phyloP scores from a whole-genome alignment of 2,888 invertebrate species.

The Apamea epomidion region DNA sequence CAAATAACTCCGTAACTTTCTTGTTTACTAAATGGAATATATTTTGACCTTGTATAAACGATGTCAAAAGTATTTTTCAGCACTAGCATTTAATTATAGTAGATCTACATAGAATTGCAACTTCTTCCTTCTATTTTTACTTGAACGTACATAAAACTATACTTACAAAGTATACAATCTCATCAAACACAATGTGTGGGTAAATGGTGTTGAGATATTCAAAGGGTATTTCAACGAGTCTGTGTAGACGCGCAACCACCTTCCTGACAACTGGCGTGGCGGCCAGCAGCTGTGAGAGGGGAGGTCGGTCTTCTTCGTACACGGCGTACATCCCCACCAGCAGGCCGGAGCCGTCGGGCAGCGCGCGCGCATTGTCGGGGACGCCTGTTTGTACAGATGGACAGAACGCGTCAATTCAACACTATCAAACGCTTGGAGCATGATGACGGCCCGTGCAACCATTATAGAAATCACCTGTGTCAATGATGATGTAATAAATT shows the following conservation, averaged over 20 bases:
- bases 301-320: slow-evolving; percentile 91
- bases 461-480: slow-evolving; percentile 60
- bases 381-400: slow-evolving; percentile 75
- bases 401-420: slow-evolving; percentile 15
- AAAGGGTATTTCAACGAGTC: slow-evolving; percentile 92
- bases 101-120: neutral
- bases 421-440: slow-evolving; percentile 5
- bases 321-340: slow-evolving; percentile 91
- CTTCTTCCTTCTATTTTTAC: neutral
- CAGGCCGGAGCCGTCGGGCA: slow-evolving; percentile 92
- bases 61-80: neutral
- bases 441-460: neutral
- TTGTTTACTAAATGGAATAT: neutral
- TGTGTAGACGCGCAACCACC: slow-evolving; percentile 91
- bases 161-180: slow-evolving; percentile 91
- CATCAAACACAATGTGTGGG: slow-evolving; percentile 92
- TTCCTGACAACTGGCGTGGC: slow-evolving; percentile 92
- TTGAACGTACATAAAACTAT: slow-evolving; percentile 6
- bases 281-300: slow-evolving; percentile 88
- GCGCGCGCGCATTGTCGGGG: slow-evolving; percentile 92
- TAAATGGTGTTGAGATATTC: slow-evolving; percentile 91
- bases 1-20: neutral
- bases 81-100: neutral
- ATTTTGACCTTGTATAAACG: neutral
- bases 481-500: slow-evolving; percentile 55